Percentiles rank a stretch among this genome's conserved stretches.
Conservation (phyloP, 2,888 invertebrate species). For the Alloscopus bannaensis region DNA sequence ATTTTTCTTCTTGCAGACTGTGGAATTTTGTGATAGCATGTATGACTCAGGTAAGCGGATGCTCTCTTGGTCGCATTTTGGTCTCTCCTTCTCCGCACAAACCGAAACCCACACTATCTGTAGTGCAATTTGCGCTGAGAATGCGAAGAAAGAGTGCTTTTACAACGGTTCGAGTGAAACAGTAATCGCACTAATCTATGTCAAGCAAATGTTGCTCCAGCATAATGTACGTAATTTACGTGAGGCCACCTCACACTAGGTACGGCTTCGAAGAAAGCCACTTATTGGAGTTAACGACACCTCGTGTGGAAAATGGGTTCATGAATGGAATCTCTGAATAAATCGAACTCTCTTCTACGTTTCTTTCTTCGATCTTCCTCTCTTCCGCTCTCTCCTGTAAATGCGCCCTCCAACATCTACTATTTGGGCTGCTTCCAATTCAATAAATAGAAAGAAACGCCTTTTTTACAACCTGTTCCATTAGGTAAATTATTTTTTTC, state of each 20-base stretch:
- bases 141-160: too few species aligned
- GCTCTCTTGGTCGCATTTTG: too few species aligned
- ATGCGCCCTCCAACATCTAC: constrained; percentile 1
- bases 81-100: too few species aligned
- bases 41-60: constrained; percentile 88
- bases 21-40: constrained; percentile 83
- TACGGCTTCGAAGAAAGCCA: constrained; percentile 22
- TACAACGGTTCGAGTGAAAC: too few species aligned
- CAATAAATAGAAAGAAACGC: constrained; percentile 1
- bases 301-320: neutral
- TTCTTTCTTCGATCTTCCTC: too few species aligned
- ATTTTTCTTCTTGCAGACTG: too few species aligned
- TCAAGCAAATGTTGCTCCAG: too few species aligned
- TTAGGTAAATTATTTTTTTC: constrained; percentile 59
- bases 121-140: too few species aligned
- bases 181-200: too few species aligned
- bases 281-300: constrained; percentile 47
- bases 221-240: too few species aligned
- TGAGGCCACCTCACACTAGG: too few species aligned
- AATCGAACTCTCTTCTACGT: constrained; percentile 5
- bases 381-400: neutral
- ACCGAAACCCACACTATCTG: too few species aligned
- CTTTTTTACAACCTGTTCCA: constrained; percentile 45
- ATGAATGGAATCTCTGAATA: constrained; percentile 14
- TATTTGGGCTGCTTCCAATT: constrained; percentile 17